Conservation (phyloP, 2,113 vertebrate species). For the Chaetops frenatus region DNA sequence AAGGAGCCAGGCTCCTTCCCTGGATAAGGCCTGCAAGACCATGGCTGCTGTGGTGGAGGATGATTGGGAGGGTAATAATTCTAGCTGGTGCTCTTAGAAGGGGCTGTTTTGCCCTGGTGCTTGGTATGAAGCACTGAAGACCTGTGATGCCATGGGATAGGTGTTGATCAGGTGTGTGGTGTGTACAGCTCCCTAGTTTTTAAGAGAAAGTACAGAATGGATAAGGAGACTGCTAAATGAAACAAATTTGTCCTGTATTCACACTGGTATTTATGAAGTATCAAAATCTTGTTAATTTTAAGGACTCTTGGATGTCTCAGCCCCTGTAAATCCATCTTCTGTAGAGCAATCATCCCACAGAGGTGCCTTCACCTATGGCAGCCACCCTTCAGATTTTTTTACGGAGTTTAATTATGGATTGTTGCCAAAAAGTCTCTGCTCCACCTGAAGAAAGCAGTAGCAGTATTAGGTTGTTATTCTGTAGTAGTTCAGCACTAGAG, state of each 20-base stretch:
- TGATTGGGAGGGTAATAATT: background rate
- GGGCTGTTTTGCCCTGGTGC: background rate
- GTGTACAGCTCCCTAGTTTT: background rate
- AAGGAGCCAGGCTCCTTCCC: background rate
- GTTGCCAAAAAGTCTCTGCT: background rate
- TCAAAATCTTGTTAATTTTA: background rate
- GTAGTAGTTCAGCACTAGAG: slow-evolving; percentile 53
- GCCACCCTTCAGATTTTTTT: background rate
- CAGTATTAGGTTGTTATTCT: background rate
- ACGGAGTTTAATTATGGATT: background rate
- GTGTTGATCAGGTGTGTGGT: background rate
- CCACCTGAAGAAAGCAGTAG: background rate
- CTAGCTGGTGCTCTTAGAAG: background rate
- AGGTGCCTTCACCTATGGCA: background rate
- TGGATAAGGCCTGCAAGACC: background rate
- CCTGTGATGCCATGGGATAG: background rate
- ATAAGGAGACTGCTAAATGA: background rate
- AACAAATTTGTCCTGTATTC: background rate
- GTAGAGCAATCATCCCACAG: background rate
- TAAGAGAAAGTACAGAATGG: background rate
- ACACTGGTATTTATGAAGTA: background rate
- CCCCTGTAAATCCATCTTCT: background rate
- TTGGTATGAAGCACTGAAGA: background rate
- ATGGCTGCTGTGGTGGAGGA: background rate
- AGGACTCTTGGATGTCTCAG: background rate